A percentile compares a stretch with the other conserved stretches of the same genome.
These are phyloP conservation scores for Prionace glauca DNA, from an alignment of 2,797 vertebrate species.

Conservation along the genomic window DNA sequence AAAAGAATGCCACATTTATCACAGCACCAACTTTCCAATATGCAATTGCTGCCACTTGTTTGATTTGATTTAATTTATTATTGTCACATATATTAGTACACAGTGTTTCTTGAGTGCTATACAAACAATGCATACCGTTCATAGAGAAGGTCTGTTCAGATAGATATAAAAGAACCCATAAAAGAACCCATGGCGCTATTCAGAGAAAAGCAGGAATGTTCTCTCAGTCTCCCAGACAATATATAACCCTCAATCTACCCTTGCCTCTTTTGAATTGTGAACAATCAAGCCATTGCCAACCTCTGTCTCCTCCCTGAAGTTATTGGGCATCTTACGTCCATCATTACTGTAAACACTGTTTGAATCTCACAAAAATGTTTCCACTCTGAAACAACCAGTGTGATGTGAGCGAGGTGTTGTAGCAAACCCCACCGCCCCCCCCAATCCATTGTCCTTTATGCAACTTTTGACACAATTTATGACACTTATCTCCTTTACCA, in stretches of 20 bases:
- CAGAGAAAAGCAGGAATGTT: not conserved
- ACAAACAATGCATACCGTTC: too few species aligned
- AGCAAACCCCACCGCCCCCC: not conserved
- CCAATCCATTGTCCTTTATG: not conserved
- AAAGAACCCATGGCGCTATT: not conserved
- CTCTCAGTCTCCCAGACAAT: not conserved
- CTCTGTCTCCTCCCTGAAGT: not conserved
- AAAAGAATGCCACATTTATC: not conserved
- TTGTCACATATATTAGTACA: too few species aligned
- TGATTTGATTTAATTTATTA: too few species aligned
- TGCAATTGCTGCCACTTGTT: not conserved
- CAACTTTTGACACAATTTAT: not conserved
- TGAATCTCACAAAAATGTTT: not conserved
- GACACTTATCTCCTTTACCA: not conserved
- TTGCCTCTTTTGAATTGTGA: not conserved
- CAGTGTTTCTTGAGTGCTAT: too few species aligned
- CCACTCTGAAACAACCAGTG: not conserved
- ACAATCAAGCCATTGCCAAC: not conserved
- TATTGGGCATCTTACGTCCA: not conserved
- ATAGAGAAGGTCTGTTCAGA: not conserved
- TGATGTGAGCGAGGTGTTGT: not conserved
- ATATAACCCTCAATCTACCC: not conserved
- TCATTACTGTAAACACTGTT: not conserved
- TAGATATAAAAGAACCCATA: not conserved
- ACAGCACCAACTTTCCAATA: not conserved